Conservation (phyloP, 1,140 invertebrate genomes). For the Megalonaias nervosa region DNA sequence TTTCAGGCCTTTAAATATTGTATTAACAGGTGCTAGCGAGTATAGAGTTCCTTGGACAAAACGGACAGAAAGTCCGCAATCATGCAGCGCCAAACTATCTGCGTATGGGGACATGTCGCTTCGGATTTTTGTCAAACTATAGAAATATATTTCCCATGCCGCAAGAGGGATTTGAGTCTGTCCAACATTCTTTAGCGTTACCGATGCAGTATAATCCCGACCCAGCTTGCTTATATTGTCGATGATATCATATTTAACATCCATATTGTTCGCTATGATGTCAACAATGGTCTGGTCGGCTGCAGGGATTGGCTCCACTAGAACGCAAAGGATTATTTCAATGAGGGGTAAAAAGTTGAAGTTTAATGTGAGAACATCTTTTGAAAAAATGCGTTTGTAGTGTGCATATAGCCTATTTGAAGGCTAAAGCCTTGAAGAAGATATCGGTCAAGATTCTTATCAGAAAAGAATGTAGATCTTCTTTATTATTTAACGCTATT, state of each 20-base stretch:
- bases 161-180: constrained; percentile 26
- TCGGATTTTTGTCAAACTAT: constrained; percentile 24
- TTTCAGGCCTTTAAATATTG: constrained; percentile 33
- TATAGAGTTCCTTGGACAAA: constrained; percentile 51
- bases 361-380: too few species aligned
- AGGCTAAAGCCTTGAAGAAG: too few species aligned
- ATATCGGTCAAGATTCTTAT: too few species aligned
- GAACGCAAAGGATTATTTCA: neutral
- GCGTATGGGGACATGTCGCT: neutral
- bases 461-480: too few species aligned
- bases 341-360: too few species aligned
- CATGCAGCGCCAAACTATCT: neutral
- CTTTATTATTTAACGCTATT: too few species aligned
- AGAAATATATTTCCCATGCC: constrained; percentile 49
- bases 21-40: constrained; percentile 38
- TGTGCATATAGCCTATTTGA: too few species aligned
- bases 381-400: too few species aligned
- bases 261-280: constrained; percentile 45
- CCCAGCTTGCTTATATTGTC: constrained; percentile 42
- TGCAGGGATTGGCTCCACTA: constrained; percentile 8
- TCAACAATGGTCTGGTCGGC: constrained; percentile 43
- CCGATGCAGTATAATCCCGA: constrained; percentile 7
- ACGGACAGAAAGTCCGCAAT: constrained; percentile 31
- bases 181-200: constrained; percentile 46
- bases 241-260: constrained; percentile 42